These are phyloP conservation scores for Apolygus lucorum DNA, from an alignment of 1,140 invertebrate species.

Conservation along the genomic window DNA sequence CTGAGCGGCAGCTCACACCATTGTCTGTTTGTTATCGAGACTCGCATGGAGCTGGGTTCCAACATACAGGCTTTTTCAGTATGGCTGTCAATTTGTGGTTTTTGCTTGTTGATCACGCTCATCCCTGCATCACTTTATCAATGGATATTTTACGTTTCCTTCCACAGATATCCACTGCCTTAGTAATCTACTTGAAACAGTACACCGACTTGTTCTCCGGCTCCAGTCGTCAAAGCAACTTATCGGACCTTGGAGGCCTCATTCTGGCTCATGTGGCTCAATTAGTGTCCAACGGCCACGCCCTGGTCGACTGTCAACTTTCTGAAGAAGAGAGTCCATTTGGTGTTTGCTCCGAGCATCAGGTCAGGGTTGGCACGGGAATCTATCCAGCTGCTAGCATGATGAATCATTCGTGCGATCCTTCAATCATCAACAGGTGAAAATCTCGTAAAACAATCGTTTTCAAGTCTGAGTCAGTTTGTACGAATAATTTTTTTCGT, in stretches of 20 bases:
- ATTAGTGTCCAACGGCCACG: slow-evolving; percentile 69
- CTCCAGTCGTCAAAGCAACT: slow-evolving; percentile 36
- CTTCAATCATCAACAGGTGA: slow-evolving; percentile 70
- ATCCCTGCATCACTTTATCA: no score
- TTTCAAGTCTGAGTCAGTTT: not conserved
- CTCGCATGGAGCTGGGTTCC: no score
- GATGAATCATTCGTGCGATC: slow-evolving; percentile 85
- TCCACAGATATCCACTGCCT: slow-evolving; percentile 50
- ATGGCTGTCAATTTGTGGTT: no score
- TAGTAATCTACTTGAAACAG: slow-evolving; percentile 45
- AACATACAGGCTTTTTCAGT: no score
- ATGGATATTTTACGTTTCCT: no score
- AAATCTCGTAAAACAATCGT: no score
- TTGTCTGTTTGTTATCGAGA: no score
- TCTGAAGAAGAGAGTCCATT: slow-evolving; percentile 34
- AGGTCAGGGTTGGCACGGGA: slow-evolving; percentile 65
- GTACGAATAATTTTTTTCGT: not conserved
- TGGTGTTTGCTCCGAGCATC: slow-evolving; percentile 34
- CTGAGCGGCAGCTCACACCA: no score
- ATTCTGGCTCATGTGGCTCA: slow-evolving; percentile 64
- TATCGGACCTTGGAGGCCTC: slow-evolving; percentile 49
- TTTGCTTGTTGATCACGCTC: no score
- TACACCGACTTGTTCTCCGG: slow-evolving; percentile 46
- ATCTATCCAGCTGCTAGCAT: slow-evolving; percentile 82
- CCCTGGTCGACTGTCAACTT: slow-evolving; percentile 48